These are phyloP conservation scores for Agrotis clavis DNA, from an alignment of 2,888 invertebrate genomes.

Conservation along the genomic window DNA sequence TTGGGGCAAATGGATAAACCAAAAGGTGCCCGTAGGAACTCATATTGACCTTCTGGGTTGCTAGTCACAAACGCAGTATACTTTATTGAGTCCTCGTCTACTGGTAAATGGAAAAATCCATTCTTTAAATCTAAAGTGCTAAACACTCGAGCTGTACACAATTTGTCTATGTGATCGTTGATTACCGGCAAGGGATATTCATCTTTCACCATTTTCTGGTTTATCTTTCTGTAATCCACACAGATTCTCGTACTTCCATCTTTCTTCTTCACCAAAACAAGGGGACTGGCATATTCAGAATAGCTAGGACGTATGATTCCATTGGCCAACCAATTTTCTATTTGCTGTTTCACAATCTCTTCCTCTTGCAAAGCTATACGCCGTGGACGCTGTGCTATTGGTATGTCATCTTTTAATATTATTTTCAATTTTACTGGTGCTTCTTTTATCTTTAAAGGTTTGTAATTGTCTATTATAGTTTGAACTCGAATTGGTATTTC, in stretches of 20 bases:
- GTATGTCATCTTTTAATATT: conserved; percentile 27
- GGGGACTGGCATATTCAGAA: not conserved
- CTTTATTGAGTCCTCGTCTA: no score
- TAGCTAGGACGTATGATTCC: conserved; percentile 3
- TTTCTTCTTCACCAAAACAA: no score
- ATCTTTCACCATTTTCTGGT: not conserved
- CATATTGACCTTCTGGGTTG: no score
- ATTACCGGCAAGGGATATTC: not conserved
- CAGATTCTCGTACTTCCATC: not conserved
- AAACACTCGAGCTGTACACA: not conserved
- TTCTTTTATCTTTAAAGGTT: no score
- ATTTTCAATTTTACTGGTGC: no score
- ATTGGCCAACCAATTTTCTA: conserved; percentile 17
- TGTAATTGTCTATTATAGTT: no score
- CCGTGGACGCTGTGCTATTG: conserved; percentile 56
- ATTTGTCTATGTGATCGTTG: not conserved
- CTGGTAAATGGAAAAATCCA: no score
- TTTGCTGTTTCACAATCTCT: conserved; percentile 46
- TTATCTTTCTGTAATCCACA: conserved; percentile 3
- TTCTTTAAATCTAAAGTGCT: no score
- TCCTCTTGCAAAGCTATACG: conserved; percentile 49
- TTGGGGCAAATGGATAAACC: not conserved
- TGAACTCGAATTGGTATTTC: no score
- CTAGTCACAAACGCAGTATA: no score
- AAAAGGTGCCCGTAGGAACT: no score